These are phyloP conservation scores for Neodiprion lecontei DNA, from an alignment of 1,140 invertebrate genomes.

Conservation along the genomic window DNA sequence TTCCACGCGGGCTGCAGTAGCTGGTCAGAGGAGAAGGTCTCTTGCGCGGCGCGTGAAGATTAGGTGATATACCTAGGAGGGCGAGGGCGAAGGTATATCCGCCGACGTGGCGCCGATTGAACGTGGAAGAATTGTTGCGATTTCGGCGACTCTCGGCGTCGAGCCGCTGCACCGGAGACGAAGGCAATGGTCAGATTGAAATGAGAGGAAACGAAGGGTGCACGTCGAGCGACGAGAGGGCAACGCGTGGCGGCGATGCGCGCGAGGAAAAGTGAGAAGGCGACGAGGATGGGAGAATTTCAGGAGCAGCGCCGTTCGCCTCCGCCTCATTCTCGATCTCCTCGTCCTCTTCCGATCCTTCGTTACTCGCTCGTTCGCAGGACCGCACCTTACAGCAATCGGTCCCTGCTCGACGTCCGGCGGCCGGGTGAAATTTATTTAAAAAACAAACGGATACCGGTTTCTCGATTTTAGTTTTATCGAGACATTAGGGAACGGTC, in stretches of 20 bases:
- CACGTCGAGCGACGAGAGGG: no score
- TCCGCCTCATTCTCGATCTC: neutral
- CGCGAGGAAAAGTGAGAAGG: neutral
- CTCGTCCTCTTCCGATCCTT: constrained; percentile 5
- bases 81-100: no score
- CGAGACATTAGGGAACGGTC: neutral
- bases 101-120: no score
- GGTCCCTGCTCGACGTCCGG: neutral
- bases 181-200: constrained; percentile 43
- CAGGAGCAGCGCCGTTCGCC: constrained; percentile 13
- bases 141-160: neutral
- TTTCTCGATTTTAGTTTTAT: no score
- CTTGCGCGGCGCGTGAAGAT: no score
- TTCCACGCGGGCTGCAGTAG: no score
- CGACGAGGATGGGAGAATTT: constrained; percentile 17
- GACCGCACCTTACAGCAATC: constrained; percentile 23
- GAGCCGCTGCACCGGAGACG: neutral
- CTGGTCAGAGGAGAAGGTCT: no score
- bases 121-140: neutral
- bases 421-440: no score
- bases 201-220: constrained; percentile 33
- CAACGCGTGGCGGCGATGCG: neutral
- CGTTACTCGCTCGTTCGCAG: constrained; percentile 22
- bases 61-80: no score
- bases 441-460: no score